These are phyloP conservation scores for Eudyptes chrysolophus DNA, from an alignment of 2,113 vertebrate genomes.

Conservation along the genomic window DNA sequence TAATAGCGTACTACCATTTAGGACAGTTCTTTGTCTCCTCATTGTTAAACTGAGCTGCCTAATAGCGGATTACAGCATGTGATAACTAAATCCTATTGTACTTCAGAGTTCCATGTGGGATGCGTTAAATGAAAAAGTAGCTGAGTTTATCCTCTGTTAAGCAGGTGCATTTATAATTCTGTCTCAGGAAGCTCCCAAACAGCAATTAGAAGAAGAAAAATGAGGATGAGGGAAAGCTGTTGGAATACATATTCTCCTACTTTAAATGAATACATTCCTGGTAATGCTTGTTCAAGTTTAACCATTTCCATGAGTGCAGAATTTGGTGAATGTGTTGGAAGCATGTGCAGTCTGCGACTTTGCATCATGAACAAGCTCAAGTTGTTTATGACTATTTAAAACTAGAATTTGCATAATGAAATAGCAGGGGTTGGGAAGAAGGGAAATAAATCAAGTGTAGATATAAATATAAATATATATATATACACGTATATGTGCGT, in stretches of 20 bases:
- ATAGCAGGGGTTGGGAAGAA: background rate
- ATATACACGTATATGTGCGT: fast-evolving
- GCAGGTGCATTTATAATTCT: background rate
- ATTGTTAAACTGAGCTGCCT: background rate
- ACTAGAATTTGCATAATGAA: background rate
- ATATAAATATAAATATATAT: background rate
- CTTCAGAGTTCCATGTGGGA: background rate
- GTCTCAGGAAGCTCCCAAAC: background rate
- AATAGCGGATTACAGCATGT: background rate
- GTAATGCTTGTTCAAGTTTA: background rate
- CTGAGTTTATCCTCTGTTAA: background rate
- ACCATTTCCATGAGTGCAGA: background rate
- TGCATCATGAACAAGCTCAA: background rate
- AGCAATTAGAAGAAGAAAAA: background rate
- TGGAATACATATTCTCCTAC: background rate
- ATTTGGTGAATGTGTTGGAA: background rate
- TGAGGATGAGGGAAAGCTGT: background rate
- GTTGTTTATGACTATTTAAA: background rate
- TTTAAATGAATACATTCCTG: background rate
- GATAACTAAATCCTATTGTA: background rate
- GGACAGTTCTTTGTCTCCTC: background rate
- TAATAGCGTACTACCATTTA: background rate
- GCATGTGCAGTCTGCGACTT: background rate
- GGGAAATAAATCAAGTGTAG: background rate
- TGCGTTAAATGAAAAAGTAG: background rate